Percentiles rank a stretch among this genome's conserved stretches.
Evolutionary conservation across 2,113 vertebrate genomes (phyloP).

Genomic region (Struthidea cinerea): DNA sequence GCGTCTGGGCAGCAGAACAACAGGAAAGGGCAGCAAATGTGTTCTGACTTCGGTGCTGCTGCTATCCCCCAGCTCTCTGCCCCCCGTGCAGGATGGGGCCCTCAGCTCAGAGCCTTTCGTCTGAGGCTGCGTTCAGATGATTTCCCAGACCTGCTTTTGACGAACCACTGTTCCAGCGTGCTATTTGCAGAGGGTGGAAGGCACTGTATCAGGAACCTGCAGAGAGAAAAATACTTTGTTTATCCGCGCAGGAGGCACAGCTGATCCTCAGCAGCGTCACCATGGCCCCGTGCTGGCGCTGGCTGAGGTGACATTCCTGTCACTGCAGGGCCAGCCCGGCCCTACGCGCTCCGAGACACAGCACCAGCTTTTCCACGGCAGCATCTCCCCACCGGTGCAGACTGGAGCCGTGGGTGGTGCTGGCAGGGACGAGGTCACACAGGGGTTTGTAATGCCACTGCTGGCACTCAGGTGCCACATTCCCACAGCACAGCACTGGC

Average conservation of each 20-base stretch:
- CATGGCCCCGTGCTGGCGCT: rapidly evolving
- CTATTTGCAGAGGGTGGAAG: background rate
- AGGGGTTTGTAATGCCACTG: rapidly evolving
- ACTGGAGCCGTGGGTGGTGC: background rate
- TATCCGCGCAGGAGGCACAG: background rate
- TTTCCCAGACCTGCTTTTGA: background rate
- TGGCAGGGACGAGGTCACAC: rapidly evolving
- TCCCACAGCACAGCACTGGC: rapidly evolving
- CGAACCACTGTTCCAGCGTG: background rate
- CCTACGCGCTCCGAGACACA: rapidly evolving
- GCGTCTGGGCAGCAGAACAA: background rate
- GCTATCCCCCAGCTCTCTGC: background rate
- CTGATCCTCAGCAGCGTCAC: background rate
- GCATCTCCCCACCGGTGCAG: rapidly evolving
- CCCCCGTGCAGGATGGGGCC: rapidly evolving
- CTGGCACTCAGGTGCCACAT: background rate
- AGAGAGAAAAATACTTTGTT: background rate
- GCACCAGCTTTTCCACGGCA: background rate
- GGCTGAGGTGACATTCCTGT: rapidly evolving
- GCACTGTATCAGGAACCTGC: background rate
- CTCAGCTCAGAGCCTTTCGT: background rate
- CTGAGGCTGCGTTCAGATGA: background rate
- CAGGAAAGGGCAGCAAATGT: background rate
- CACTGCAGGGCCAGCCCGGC: background rate
- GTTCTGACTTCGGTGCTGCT: background rate